phyloP scores from a whole-genome alignment of 1,140 invertebrate species.

The Zaprionus taronus region DNA sequence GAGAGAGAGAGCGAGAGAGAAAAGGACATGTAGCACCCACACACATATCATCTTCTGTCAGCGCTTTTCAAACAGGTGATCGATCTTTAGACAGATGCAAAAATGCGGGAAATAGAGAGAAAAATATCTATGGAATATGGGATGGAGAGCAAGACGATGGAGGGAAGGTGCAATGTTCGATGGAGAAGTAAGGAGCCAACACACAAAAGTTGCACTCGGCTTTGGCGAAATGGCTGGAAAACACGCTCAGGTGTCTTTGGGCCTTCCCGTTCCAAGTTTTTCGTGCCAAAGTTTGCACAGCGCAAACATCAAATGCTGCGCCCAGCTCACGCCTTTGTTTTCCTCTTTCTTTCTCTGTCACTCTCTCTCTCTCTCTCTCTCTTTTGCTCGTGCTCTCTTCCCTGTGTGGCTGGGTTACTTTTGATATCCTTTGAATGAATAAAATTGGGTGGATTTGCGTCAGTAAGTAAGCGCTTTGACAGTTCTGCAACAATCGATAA shows the following conservation, averaged over 20 bases:
- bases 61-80: slow-evolving; percentile 68
- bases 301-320: slow-evolving; percentile 78
- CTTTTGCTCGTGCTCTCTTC: not conserved
- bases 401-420: slow-evolving; percentile 23
- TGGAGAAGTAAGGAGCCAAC: not conserved
- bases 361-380: not conserved
- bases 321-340: slow-evolving; percentile 40
- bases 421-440: slow-evolving; percentile 16
- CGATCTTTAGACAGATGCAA: slow-evolving; percentile 62
- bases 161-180: not conserved
- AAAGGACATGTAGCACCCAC: not conserved
- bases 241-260: slow-evolving; percentile 55
- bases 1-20: not conserved
- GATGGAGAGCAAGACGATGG: not conserved
- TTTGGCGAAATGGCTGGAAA: slow-evolving; percentile 33
- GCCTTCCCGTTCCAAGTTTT: slow-evolving; percentile 63
- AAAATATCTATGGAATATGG: not conserved
- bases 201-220: slow-evolving; percentile 24
- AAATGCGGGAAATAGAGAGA: slow-evolving; percentile 7
- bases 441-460: not conserved
- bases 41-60: slow-evolving; percentile 50
- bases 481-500: not conserved
- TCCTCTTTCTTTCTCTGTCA: not conserved
- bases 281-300: slow-evolving; percentile 77
- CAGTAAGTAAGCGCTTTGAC: not conserved